Percentiles rank a stretch among this genome's conserved stretches.
Conservation (phyloP, 2,888 invertebrate genomes). For the Diplolepis rosae region DNA sequence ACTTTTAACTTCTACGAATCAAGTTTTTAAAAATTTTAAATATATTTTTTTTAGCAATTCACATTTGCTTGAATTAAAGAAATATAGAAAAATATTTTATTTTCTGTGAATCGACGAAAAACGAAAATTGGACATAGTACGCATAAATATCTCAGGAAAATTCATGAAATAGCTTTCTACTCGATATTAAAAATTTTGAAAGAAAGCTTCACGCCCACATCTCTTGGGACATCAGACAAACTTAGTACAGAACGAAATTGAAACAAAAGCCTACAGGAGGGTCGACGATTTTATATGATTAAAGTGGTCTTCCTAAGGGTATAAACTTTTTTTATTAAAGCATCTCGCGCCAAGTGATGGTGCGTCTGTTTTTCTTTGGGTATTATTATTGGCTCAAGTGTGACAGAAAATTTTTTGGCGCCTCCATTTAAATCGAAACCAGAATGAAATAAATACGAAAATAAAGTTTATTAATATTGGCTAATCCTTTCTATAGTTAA, state of each 20-base stretch:
- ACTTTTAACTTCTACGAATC: too few species aligned
- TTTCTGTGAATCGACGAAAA: too few species aligned
- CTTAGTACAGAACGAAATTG: not conserved
- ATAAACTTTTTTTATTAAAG: constrained; percentile 11
- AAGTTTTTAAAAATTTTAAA: too few species aligned
- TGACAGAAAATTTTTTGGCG: not conserved
- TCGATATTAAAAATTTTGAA: not conserved
- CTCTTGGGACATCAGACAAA: not conserved
- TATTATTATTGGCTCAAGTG: not conserved
- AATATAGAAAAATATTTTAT: too few species aligned
- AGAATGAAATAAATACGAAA: constrained; percentile 9
- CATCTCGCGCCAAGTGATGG: not conserved
- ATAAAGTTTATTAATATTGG: not conserved
- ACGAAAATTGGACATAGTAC: too few species aligned
- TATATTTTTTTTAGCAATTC: too few species aligned
- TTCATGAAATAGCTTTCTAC: not conserved
- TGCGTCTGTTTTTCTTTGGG: not conserved
- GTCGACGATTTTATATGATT: constrained; percentile 7
- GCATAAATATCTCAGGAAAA: not conserved
- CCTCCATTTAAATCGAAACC: not conserved
- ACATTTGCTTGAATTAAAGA: too few species aligned
- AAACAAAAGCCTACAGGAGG: not conserved
- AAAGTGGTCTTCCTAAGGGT: not conserved
- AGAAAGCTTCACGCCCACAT: constrained; percentile 9
- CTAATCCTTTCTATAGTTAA: not conserved